Base-by-base conservation (phyloP, 2,888 invertebrate species). In the Spisula subtruncata region DNA sequence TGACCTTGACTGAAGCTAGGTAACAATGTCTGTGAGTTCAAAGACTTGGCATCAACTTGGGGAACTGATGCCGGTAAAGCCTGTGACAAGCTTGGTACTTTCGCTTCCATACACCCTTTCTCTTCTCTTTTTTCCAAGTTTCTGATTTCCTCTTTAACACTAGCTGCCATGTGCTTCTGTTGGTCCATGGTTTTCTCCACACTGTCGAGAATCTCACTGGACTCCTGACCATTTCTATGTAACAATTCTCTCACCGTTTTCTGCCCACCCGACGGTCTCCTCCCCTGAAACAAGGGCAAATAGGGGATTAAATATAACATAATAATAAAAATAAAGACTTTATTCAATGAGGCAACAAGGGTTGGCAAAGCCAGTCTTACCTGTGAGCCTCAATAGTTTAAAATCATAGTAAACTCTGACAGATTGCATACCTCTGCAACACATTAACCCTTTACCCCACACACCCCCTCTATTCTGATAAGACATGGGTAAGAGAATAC, bases 231-330 rank as follows among this genome's bases (percentile, higher is more conserved):
- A 81, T 91, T 92, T 80, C 90, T 85, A 56, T 92, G 85, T 5
- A 92, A 48, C 4, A 92, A 84, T 89, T 92, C 91, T 81, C 92
- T 75, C 2, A 92, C 92, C 16, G 92, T 92, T 85, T 92, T 92
- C 87, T 92, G 92, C 12, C 89, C 90, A 48, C 90, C 90, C 66
- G 91, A 92, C 18, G 90, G 91, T 71, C 91, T 90, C 6, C 92
- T 85, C n/a, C 89, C 87, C 91, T 92, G 83, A 35, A 88, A 41
- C n/a, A 41, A 85, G 32, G 14, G n/a, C 12, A 66, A 66, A 66
- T 25, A 25, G 0, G 41, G 25, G n/a, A 10, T 66, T 25, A 41
- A 2, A 41, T 41, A 5, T 41, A 5, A 8, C 5, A 66, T 10
- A 0, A 25, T 25, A 66, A 25, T 25, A 25, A 66, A 66, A 25